phyloP scores from a whole-genome alignment of 2,797 vertebrate genomes.

The Pseudochromis fuscus region DNA sequence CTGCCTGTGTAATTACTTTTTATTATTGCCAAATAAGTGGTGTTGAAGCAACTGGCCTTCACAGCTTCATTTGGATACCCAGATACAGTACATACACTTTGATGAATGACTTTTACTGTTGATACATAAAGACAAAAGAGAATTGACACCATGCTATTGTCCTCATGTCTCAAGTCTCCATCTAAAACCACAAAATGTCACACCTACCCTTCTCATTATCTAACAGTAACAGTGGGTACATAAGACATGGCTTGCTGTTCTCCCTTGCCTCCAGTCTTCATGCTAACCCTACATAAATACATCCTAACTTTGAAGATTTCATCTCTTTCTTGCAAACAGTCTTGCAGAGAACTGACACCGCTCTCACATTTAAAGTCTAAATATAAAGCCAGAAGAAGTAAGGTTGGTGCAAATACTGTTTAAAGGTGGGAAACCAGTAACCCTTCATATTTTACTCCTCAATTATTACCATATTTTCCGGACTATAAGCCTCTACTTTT shows the following conservation, averaged over 20 bases:
- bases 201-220: neutral
- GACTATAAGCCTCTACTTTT: no score
- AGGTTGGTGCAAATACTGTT: no score
- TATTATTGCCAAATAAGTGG: conserved; percentile 17
- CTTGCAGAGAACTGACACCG: neutral
- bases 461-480: no score
- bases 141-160: neutral
- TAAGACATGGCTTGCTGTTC: neutral
- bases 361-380: no score
- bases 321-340: neutral
- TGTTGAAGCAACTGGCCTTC: conserved; percentile 24
- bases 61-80: neutral
- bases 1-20: conserved; percentile 1
- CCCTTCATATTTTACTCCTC: no score
- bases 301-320: neutral
- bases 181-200: neutral
- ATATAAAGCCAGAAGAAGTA: no score
- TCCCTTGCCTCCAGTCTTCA: neutral
- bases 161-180: neutral
- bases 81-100: no score
- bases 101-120: no score
- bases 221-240: neutral
- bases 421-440: no score
- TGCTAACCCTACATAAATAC: neutral
- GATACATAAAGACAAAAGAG: neutral